Conservation (phyloP, 2,888 invertebrate genomes). For the Calephelis perditalis region DNA sequence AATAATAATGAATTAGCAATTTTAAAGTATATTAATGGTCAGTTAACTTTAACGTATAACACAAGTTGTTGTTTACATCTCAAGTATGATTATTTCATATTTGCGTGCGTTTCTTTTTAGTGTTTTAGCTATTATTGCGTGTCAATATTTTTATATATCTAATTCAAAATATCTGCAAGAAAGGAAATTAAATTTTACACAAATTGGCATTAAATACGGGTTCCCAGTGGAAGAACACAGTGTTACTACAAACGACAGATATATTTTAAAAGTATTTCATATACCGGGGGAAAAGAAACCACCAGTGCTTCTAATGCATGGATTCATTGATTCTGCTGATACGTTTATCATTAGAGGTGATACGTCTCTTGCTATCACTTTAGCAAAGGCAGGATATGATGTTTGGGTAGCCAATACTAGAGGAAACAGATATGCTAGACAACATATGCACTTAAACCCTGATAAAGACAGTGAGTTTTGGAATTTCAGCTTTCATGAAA, state of each 20-base stretch:
- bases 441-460: slow-evolving; percentile 59
- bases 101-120: background rate
- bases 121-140: background rate
- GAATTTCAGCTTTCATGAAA: slow-evolving; percentile 82
- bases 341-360: slow-evolving; percentile 39
- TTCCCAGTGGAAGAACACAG: slow-evolving; percentile 29
- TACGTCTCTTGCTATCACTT: slow-evolving; percentile 33
- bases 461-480: slow-evolving; percentile 54
- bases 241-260: slow-evolving; percentile 38
- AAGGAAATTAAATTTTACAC: slow-evolving; percentile 28
- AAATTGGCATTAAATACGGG: slow-evolving; percentile 31
- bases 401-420: slow-evolving; percentile 56
- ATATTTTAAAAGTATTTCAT: slow-evolving; percentile 37
- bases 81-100: no score
- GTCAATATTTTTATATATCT: background rate
- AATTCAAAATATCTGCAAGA: background rate
- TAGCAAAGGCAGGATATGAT: slow-evolving; percentile 72
- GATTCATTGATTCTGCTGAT: slow-evolving; percentile 39
- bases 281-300: slow-evolving; percentile 33
- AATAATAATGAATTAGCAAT: no score
- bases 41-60: no score
- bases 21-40: no score
- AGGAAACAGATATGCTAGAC: slow-evolving; percentile 77
- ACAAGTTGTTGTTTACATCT: background rate
- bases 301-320: slow-evolving; percentile 41